Percentiles rank a stretch among this genome's conserved stretches.
Conservation (phyloP, 2,888 invertebrate species). For the Habrosyne pyritoides region DNA sequence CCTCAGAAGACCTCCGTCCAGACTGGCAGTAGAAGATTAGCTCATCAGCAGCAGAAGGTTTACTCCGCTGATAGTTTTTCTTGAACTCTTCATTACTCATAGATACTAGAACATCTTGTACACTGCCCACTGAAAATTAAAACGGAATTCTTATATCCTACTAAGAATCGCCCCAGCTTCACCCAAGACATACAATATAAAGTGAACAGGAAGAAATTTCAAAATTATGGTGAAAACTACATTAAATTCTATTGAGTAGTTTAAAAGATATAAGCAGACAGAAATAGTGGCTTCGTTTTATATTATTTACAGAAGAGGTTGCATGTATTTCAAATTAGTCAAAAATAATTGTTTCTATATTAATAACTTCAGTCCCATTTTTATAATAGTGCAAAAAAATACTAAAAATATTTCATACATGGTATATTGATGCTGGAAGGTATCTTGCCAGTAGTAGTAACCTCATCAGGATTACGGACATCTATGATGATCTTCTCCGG, state of each 20-base stretch:
- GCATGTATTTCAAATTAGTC: too few relatives aligned
- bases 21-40: constrained; percentile 75
- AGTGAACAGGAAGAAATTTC: too few relatives aligned
- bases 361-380: neutral
- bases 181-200: too few relatives aligned
- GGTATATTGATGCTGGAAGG: constrained; percentile 92
- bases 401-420: constrained; percentile 67
- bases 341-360: too few relatives aligned
- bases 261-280: too few relatives aligned
- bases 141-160: constrained; percentile 2
- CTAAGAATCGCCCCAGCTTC: too few relatives aligned
- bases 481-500: constrained; percentile 86
- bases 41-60: constrained; percentile 66
- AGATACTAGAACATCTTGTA: constrained; percentile 54
- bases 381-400: neutral
- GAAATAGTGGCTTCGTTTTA: too few relatives aligned
- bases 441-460: constrained; percentile 86
- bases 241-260: too few relatives aligned
- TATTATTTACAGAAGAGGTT: too few relatives aligned
- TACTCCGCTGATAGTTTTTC: constrained; percentile 57
- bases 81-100: constrained; percentile 73
- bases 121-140: constrained; percentile 55
- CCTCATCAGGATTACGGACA: constrained; percentile 89
- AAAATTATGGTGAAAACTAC: too few relatives aligned
- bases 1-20: constrained; percentile 65